Evolutionary conservation across 2,113 vertebrate species (phyloP), one percentile per base, ranked within the genome.

Genomic region (Python bivittatus): DNA sequence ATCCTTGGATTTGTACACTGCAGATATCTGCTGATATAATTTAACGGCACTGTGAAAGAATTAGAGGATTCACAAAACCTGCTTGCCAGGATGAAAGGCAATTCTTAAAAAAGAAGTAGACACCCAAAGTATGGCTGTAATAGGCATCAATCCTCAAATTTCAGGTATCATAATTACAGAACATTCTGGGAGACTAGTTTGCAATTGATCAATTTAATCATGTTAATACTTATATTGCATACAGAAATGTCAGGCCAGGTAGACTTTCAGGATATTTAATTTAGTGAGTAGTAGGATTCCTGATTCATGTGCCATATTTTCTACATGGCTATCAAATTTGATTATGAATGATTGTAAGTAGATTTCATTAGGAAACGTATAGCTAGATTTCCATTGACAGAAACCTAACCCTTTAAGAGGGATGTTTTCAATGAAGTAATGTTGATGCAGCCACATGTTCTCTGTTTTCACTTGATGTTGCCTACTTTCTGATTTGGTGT

Each of bases 401-500:
- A 93, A 92, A 92, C 91, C 68, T 95, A 95, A 93, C 95, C 92
- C 84, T 96, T 91, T 94, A 83, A 93, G 95, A 96, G 92, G 57
- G 7, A 44, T 90, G 29, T 3, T 93, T 93, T 92, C 54, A 93
- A 79, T 93, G 88, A 89, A 88, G 57, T 93, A 94, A 93, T 94
- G 9, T 72, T 88, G 90, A 0, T 87, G 93, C 29, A 92, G 90
- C 85, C 95, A 89, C 58, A 3, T 94, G 93, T 42, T 54, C 27
- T 20, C 56, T 95, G 58, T 95, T 95, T 95, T 95, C 88, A 90
- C 87, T 94, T 93, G 90, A 17, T 92, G 93, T 92, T 92, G 89
- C 86, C 64, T 94, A 92, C 83, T 91, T 60, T 94, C 83, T 94
- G 91, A 91, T 96, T 92, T 93, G 11, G 64, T 92, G 64, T 91